A percentile compares a stretch with the other conserved stretches of the same genome.
These are phyloP conservation scores for Megathymus violae DNA, from an alignment of 1,140 invertebrate genomes.

Conservation along the genomic window DNA sequence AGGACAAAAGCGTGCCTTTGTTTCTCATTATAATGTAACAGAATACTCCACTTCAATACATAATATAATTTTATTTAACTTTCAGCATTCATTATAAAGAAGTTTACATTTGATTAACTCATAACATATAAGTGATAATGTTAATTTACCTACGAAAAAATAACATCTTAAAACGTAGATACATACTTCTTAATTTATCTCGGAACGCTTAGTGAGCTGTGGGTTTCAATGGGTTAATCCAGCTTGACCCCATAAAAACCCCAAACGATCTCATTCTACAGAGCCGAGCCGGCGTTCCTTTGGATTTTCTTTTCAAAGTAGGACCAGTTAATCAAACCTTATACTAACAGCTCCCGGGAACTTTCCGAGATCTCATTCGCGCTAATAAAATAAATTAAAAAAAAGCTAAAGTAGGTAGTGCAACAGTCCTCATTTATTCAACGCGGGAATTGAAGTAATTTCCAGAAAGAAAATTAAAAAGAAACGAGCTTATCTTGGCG, in stretches of 20 bases:
- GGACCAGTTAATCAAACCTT: conserved; percentile 53
- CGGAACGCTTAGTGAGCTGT: not conserved
- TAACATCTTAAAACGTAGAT: too few species aligned
- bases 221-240: not conserved
- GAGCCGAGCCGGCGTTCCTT: conserved; percentile 13
- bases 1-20: too few species aligned
- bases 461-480: conserved; percentile 71
- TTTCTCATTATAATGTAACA: too few species aligned
- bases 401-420: conserved; percentile 54
- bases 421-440: conserved; percentile 68
- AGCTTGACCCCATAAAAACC: not conserved
- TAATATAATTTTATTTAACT: too few species aligned
- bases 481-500: conserved; percentile 65
- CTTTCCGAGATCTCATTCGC: conserved; percentile 49
- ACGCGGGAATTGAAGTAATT: conserved; percentile 64
- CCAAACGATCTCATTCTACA: conserved; percentile 6
- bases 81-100: too few species aligned
- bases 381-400: conserved; percentile 60
- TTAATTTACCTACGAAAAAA: too few species aligned
- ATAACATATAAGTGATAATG: too few species aligned
- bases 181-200: not conserved
- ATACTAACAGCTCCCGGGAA: conserved; percentile 47
- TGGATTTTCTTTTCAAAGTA: conserved; percentile 39
- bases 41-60: too few species aligned
- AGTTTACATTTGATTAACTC: too few species aligned